Evolutionary conservation across 2,113 vertebrate species (phyloP), one percentile per base, ranked within the genome.

Genomic region (Clarias batrachus): DNA sequence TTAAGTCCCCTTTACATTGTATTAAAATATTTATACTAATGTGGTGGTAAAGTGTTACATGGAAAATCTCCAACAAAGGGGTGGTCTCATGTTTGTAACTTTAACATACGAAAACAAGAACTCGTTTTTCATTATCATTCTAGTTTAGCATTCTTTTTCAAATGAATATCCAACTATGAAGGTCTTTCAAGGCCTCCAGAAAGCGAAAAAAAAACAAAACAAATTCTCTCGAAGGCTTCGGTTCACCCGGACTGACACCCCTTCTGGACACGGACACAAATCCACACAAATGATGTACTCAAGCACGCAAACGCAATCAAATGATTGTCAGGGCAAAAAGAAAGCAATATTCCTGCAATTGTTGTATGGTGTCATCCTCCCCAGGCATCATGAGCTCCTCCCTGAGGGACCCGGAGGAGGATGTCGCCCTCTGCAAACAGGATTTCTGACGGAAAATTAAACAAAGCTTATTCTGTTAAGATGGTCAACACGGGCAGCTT

Each of bases 391-490:
- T n/a, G 60, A 82, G 63, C 85, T 90, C 85, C 87, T 87, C 87
- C 81, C 80, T 70, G 70, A 56, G 71, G 68, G 52, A 82, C n/a
- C 60, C 21, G 59, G 52, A 86, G 74, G 87, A 90, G 91, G 90
- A 91, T 90, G 87, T 89, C 52, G 85, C 81, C 78, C 76, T 89
- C 79, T 77, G 88, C 87, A 89, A 91, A 90, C 86, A 89, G 91
- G 87, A 90, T 90, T 91, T 68, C 76, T 89, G 80, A 71, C 84
- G 83, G 87, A 89, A 90, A 90, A 88, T 82, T 89, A 90, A 90
- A 91, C 91, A 91, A 90, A 90, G 81, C 83, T 2, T 86, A 54
- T 60, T 52, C 82, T 83, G 68, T 81, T 71, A 85, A 83, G 68
- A 71, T 63, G 65, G 41, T 33, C 48, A 83, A 68, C 76, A 74